These are phyloP conservation scores for Sarotherodon lohbergeri DNA, from an alignment of 2,113 vertebrate species.

Conservation along the genomic window DNA sequence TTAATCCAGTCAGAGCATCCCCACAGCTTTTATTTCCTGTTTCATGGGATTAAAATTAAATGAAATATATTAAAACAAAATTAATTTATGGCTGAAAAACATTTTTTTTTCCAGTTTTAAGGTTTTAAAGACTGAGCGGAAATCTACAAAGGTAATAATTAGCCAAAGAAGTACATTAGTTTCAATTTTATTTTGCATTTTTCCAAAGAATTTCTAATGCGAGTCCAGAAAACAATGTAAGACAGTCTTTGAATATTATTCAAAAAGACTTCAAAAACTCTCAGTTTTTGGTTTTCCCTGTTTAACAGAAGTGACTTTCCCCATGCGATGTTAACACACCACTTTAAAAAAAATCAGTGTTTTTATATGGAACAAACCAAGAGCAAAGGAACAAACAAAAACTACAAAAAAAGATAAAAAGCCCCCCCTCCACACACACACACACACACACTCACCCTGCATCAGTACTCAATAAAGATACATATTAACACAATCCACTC, in stretches of 20 bases:
- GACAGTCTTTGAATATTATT: neutral
- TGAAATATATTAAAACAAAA: constrained; percentile 70
- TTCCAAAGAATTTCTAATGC: constrained; percentile 41
- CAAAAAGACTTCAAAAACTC: neutral
- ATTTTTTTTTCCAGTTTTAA: constrained; percentile 57
- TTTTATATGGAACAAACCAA: neutral
- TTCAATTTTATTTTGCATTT: constrained; percentile 38
- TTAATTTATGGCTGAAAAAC: constrained; percentile 70
- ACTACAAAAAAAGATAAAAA: neutral
- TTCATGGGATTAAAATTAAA: constrained; percentile 75
- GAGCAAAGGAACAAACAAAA: neutral
- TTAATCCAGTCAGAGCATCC: constrained; percentile 72
- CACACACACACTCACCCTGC: neutral
- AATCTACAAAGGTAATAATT: constrained; percentile 64
- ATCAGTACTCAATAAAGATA: neutral
- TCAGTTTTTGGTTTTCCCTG: neutral
- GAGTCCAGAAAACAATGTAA: constrained; percentile 12
- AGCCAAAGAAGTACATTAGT: constrained; percentile 51
- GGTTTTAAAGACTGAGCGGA: constrained; percentile 43
- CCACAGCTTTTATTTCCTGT: constrained; percentile 63
- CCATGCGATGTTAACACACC: neutral
- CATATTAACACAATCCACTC: neutral
- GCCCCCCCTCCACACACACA: fast-evolving
- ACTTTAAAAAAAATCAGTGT: neutral
- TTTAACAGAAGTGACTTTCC: neutral